Evolutionary conservation across 2,113 vertebrate genomes (phyloP).

Genomic region (Cariama cristata): DNA sequence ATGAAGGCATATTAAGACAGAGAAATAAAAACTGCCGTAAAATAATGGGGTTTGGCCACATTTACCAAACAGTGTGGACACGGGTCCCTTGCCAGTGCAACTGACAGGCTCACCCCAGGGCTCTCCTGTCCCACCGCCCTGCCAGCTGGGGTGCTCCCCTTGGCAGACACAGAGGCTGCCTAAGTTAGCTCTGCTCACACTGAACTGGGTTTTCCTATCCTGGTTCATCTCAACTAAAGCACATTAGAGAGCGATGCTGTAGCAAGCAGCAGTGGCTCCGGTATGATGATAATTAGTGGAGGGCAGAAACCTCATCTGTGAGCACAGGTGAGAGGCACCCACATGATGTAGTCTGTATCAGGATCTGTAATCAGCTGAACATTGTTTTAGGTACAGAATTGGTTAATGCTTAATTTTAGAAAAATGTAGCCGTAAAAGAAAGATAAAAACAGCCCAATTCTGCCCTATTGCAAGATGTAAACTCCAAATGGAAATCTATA

Average conservation of each 20-base stretch:
- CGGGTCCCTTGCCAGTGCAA: background rate
- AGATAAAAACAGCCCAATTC: background rate
- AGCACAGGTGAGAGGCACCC: rapidly evolving
- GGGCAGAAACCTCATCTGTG: rapidly evolving
- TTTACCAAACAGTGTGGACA: background rate
- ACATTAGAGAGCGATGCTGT: background rate
- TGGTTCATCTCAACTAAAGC: background rate
- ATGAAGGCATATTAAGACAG: background rate
- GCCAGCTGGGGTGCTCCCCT: rapidly evolving
- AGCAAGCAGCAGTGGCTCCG: background rate
- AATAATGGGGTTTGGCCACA: background rate
- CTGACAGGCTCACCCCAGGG: background rate
- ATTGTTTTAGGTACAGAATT: background rate
- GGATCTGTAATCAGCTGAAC: background rate
- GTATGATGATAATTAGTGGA: rapidly evolving
- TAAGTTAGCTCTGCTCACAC: rapidly evolving
- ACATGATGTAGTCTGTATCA: background rate
- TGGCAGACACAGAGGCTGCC: rapidly evolving
- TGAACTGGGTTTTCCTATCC: background rate
- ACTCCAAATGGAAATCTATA: background rate
- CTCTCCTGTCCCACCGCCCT: rapidly evolving
- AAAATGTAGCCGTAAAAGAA: background rate
- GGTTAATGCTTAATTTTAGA: background rate
- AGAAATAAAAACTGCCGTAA: background rate
- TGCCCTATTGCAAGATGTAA: background rate